Conservation (phyloP, 2,888 invertebrate species). For the Yponomeuta cagnagella region DNA sequence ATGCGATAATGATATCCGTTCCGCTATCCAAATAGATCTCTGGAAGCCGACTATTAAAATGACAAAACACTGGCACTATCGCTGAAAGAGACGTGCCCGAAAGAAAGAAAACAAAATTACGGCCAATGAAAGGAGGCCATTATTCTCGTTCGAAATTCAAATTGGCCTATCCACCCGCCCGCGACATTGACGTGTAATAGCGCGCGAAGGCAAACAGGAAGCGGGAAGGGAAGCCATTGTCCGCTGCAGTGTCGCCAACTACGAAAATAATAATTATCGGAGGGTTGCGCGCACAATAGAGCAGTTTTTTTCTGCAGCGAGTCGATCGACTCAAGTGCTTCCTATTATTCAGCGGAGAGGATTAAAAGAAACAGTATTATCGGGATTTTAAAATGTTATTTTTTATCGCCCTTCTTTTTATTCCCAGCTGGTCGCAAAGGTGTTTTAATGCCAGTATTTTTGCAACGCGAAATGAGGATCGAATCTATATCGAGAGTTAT, state of each 20-base stretch:
- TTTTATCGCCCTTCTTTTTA: slow-evolving; percentile 32
- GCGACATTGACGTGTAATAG: slow-evolving; percentile 71
- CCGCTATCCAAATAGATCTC: not conserved
- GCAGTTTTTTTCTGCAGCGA: slow-evolving; percentile 56
- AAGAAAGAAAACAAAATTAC: slow-evolving; percentile 51
- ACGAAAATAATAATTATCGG: slow-evolving; percentile 75
- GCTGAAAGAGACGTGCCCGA: slow-evolving; percentile 22
- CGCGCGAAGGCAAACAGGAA: slow-evolving; percentile 75
- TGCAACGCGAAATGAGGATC: slow-evolving; percentile 50
- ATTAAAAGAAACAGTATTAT: slow-evolving; percentile 63
- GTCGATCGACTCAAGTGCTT: slow-evolving; percentile 71
- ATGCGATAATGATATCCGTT: not conserved
- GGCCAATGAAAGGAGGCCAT: slow-evolving; percentile 58
- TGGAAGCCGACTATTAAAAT: not conserved
- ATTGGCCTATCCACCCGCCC: slow-evolving; percentile 62
- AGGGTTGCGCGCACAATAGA: slow-evolving; percentile 62
- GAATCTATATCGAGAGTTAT: slow-evolving; percentile 20
- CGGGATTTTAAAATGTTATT: slow-evolving; percentile 41
- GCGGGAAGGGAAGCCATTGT: slow-evolving; percentile 62
- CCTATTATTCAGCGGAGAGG: slow-evolving; percentile 62
- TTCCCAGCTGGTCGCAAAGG: slow-evolving; percentile 56
- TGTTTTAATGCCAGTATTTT: slow-evolving; percentile 61
- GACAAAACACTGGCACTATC: slow-evolving; percentile 24
- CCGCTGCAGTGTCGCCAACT: slow-evolving; percentile 70
- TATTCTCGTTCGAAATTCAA: slow-evolving; percentile 66